Percentiles rank a stretch among this genome's conserved stretches.
phyloP scores from a whole-genome alignment of 2,888 invertebrate genomes.

The Sphecodes monilicornis region DNA sequence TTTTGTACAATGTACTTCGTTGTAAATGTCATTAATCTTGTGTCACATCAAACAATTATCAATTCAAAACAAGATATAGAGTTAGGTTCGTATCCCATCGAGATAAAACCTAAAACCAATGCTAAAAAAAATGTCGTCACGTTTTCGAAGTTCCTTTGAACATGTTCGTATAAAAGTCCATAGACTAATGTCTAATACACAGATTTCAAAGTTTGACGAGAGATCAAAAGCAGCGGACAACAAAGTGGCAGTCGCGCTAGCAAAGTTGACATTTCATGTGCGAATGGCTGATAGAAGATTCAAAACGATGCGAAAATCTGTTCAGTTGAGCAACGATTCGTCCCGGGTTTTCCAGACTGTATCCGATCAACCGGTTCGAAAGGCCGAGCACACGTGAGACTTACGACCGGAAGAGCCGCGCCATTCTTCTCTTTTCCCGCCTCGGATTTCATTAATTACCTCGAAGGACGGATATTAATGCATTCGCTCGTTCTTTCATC shows the following conservation, averaged over 20 bases:
- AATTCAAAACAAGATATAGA: not conserved
- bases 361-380: slow-evolving; percentile 7
- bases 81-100: too few species aligned
- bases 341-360: not conserved
- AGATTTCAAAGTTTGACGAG: too few species aligned
- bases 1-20: too few species aligned
- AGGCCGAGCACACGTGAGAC: slow-evolving; percentile 8
- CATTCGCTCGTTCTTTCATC: slow-evolving; percentile 28
- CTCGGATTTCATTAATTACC: slow-evolving; percentile 27
- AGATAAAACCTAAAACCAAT: too few species aligned
- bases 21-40: too few species aligned
- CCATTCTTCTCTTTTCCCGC: slow-evolving; percentile 5
- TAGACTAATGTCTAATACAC: too few species aligned
- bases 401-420: slow-evolving; percentile 41
- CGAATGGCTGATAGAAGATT: not conserved
- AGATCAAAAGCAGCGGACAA: not conserved
- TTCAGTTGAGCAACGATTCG: not conserved
- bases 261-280: not conserved
- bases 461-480: slow-evolving; percentile 26
- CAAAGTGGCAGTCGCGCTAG: not conserved
- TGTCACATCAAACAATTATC: not conserved
- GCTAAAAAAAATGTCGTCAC: too few species aligned
- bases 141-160: too few species aligned
- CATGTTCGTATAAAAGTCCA: too few species aligned
- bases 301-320: not conserved